Base-by-base conservation (phyloP, 2,797 vertebrate genomes). In the Petrocephalus sullivani region DNA sequence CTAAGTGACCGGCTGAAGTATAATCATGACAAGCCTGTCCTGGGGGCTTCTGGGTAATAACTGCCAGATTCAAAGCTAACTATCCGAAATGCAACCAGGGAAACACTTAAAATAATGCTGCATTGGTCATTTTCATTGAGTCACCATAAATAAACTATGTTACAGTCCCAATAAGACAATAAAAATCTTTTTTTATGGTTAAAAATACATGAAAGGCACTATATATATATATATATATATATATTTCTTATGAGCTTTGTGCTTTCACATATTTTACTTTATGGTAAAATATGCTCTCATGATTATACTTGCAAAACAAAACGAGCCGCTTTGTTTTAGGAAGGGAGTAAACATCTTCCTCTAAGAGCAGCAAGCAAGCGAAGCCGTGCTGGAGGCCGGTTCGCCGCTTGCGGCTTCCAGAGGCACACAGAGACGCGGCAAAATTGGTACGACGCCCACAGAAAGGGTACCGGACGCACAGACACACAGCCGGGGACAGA, bases 401-500 rank as follows among this genome's bases (percentile, higher is more conserved):
- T 57, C 53, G 5, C 37, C 16, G 0, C 75, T 2, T 0, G 53
- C 9, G 53, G 56, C 51, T 14, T 33, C 9, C 14, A 28, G 46
- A 23, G 28, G 28, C 28, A 28, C 28, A 28, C 28, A 23, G 46
- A 53, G 16, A 28, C 23, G 67, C 67, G 23, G 5, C 57, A 3
- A 16, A 56, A 60, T 21, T 0, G 75, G 1, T 7, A 41, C 16
- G 16, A 46, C 28, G n/a, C 41, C 37, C 37, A 41, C 37, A 41
- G 7, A 8, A 23, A 8, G n/a, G 9, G 21, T 0, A 28, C 51
- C 9, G 21, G 90, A 57, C 53, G 53, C 83, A 57, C 53, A 61
- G 33, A 64, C 85, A 64, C 19, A 64, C 19, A 64, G 19, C 37
- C 41, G 57, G 33, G 28, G 53, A 60, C 49, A 87, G 93, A 93